Base-by-base conservation (phyloP, 2,888 invertebrate genomes). In the Patella depressa region DNA sequence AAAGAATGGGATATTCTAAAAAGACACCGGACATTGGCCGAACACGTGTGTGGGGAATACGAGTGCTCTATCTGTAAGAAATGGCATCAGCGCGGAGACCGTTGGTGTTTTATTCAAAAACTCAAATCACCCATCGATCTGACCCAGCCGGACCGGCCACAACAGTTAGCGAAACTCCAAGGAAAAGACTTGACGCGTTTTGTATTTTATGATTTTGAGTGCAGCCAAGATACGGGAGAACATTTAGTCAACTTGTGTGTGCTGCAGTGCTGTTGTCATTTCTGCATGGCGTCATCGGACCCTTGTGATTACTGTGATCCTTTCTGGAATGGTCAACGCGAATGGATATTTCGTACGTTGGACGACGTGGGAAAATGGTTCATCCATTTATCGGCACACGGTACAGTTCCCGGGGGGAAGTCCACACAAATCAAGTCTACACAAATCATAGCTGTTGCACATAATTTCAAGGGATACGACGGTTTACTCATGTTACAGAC, bases 381-480 rank as follows among this genome's bases (percentile, higher is more conserved):
- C 24, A 12, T 65, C 2, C 65, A 14, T 65, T 14, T 65, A 14
- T n/a, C 65, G 9, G 65, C 12, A 7, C n/a, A 14, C 9, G 9
- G n/a, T 19, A n/a, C 24, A 14, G 65, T n/a, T 3, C 12, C 9
- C 1, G 65, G 65, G 19, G 65, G 65, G 14, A 59, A 24, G 24
- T 24, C 17, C 15, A 19, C 1, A 17, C 5, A 12, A 5, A 1
- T 1, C 59, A 59, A 59, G 19, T 12, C 59, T n/a, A n/a, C 59
- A 17, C 59, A 59, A 59, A 19, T 59, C n/a, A 59, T 59, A 17
- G 17, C n/a, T n/a, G 59, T 59, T n/a, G 59, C 59, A 17, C 59
- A 59, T 59, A 59, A 59, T 59, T 59, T 59, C 59, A 59, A 59
- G 59, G 59, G 59, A n/a, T 59, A 59, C 17, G 59, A 59, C 14